Base-by-base conservation (phyloP, 2,888 invertebrate genomes). In the Drosophila suboccidentalis region DNA sequence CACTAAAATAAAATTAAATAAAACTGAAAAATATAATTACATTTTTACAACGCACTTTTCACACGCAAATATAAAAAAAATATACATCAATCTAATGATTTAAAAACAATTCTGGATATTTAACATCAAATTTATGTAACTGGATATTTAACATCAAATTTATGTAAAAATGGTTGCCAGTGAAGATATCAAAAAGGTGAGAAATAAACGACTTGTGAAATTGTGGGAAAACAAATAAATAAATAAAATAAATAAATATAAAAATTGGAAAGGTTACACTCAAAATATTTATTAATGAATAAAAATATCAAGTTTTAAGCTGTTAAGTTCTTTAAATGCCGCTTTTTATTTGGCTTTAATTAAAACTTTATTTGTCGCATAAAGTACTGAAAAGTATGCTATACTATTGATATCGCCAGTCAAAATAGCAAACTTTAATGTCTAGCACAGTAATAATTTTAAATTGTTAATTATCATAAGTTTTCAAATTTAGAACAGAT, bases 131-230 rank as follows among this genome's bases (percentile, higher is more conserved):
- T 17, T 50, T 1, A 9, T 32, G 38, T 0, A n/a, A 59, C 0
- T 34, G 4, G 1, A 44, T 11, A 50, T 10, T 55, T 19, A 46
- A 3, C 0, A 49, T 17, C 11, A 15, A 19, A 41, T 17, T 50
- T 1, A 9, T 32, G 38, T 0, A n/a, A 59, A 34, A 50, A 69
- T 85, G 85, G 82, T 84, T 15, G 82, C 73, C 51, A 78, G 46
- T 44, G 86, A 84, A 43, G 80, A 85, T 50, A 47, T 73, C 13
- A 73, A 87, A 71, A 89, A 73, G 82, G 84, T 87, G 70, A 47
- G 41, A 0, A 39, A 29, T 22, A 6, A 17, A 22, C 11, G 4
- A 4, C 17, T 41, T 11, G 41, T 17, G 17, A 39, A 53, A 26
- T n/a, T 38, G n/a, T 17, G 22, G 11, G 2, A 15, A 6, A 43